phyloP scores from a whole-genome alignment of 2,113 vertebrate species.

The Sinocyclocheilus anshuiensis region DNA sequence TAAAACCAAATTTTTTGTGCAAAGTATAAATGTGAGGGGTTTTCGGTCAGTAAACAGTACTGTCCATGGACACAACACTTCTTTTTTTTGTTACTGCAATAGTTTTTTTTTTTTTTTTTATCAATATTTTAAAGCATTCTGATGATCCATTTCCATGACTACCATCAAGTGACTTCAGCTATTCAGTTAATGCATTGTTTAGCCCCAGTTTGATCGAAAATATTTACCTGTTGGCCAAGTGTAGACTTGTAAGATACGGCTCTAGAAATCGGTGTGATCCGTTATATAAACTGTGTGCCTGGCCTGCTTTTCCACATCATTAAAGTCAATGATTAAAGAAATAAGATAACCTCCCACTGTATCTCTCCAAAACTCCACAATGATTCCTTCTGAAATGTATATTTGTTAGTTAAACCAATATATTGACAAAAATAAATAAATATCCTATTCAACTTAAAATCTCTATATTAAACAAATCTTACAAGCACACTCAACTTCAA shows the following conservation, averaged over 20 bases:
- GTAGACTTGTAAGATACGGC: neutral
- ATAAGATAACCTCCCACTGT: neutral
- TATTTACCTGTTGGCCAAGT: constrained; percentile 20
- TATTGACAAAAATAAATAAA: neutral
- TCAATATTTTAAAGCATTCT: constrained; percentile 30
- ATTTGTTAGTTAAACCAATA: constrained; percentile 4
- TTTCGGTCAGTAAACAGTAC: neutral
- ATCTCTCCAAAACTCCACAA: neutral
- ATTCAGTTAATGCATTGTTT: constrained; percentile 8
- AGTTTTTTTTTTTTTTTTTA: neutral
- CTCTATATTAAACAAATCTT: neutral
- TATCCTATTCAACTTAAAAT: constrained; percentile 13
- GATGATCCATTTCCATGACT: constrained; percentile 36
- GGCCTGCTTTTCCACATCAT: constrained; percentile 3
- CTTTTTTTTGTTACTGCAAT: neutral
- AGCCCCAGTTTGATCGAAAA: constrained; percentile 4
- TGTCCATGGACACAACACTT: constrained; percentile 9
- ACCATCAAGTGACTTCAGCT: constrained; percentile 51
- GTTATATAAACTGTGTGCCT: constrained; percentile 7
- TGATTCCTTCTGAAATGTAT: neutral
- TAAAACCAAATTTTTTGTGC: constrained; percentile 66
- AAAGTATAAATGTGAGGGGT: constrained; percentile 1
- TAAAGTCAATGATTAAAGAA: constrained; percentile 6
- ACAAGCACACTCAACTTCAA: neutral
- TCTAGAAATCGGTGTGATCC: neutral